A percentile compares a stretch with the other conserved stretches of the same genome.
These are phyloP conservation scores for Gasterosteus nipponicus DNA, from an alignment of 2,113 vertebrate species.

Conservation along the genomic window DNA sequence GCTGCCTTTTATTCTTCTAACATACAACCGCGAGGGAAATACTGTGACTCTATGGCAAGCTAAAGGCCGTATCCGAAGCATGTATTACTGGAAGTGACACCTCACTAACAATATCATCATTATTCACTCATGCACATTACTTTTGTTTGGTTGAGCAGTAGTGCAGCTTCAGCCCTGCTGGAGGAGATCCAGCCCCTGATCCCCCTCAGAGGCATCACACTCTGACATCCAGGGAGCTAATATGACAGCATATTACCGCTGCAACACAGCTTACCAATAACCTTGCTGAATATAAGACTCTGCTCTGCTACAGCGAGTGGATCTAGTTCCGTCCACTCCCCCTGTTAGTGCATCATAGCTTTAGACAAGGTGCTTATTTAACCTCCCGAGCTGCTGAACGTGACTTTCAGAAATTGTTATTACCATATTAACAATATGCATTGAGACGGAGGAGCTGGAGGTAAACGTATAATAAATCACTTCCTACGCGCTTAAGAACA, in stretches of 20 bases:
- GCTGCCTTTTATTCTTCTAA: constrained; percentile 8
- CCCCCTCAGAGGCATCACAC: constrained; percentile 57
- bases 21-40: background rate
- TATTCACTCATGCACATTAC: constrained; percentile 64
- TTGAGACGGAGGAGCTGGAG: constrained; percentile 22
- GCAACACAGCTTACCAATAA: constrained; percentile 53
- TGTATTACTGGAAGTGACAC: constrained; percentile 63
- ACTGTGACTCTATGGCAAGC: constrained; percentile 27
- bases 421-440: constrained; percentile 37
- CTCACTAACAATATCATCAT: constrained; percentile 65
- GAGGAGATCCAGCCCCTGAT: constrained; percentile 49
- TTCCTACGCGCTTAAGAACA: constrained; percentile 33
- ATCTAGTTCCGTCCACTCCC: constrained; percentile 30
- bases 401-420: constrained; percentile 42
- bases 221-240: constrained; percentile 56
- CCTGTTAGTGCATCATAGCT: constrained; percentile 10
- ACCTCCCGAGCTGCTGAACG: constrained; percentile 37
- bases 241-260: constrained; percentile 65
- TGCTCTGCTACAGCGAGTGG: constrained; percentile 30
- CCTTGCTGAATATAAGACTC: constrained; percentile 33
- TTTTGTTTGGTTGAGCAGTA: constrained; percentile 69
- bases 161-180: constrained; percentile 50
- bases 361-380: constrained; percentile 48
- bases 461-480: constrained; percentile 38
- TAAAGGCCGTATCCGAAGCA: constrained; percentile 47